Evolutionary conservation across 2,113 vertebrate species (phyloP), one percentile per base, ranked within the genome.

Genomic region (Protobothrops mucrosquamatus): DNA sequence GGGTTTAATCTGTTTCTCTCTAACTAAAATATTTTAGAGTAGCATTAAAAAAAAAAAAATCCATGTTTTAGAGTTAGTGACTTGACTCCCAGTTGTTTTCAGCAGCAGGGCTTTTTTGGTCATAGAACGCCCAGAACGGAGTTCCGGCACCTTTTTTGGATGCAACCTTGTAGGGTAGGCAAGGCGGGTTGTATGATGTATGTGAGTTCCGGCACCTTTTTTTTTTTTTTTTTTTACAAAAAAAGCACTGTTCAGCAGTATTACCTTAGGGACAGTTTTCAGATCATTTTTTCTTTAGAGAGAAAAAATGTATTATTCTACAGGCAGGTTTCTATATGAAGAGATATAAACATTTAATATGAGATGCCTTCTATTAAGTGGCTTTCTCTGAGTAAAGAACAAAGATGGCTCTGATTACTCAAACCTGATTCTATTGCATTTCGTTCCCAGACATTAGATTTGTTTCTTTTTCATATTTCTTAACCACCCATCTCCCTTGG

Each of bases 231-330:
- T n/a, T n/a, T n/a, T n/a, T n/a, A 39, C 39, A 39, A 39, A 39
- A 39, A 39, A 39, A 39, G 39, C 39, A 39, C 39, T 39, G 39
- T 55, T 15, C 51, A 88, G 87, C 39, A 54, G 11, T 34, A 26
- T 97, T 96, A 95, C 95, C 95, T 96, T 95, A 54, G 92, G 95
- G 87, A 95, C 95, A 89, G 94, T 85, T 22, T 87, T 74, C 94
- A 95, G 95, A 4, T 52, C n/a, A 10, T n/a, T 92, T 46, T 15
- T 74, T 15, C 14, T 61, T 56, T 14, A 46, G 34, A 23, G 10
- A 22, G 5, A 18, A 57, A 48, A 85, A 12, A 29, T 43, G 7
- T 34, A 55, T 14, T 43, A 26, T 39, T 59, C 39, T 51, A 12
- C 9, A 23, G 12, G 20, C 61, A 81, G 23, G 23, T 10, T 39